Evolutionary conservation across 2,888 invertebrate genomes (phyloP).

Genomic region (Nebria salina): DNA sequence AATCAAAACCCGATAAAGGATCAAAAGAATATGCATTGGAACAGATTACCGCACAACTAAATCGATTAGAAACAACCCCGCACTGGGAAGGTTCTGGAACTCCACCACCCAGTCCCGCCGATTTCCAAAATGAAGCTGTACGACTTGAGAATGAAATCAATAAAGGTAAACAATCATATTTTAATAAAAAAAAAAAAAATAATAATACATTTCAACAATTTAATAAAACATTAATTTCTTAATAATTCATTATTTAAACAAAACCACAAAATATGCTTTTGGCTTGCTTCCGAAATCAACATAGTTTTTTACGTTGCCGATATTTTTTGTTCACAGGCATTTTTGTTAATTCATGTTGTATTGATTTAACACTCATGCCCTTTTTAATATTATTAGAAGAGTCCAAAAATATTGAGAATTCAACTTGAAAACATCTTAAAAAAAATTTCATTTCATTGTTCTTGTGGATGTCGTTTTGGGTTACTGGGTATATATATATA

Average conservation of each 20-base stretch:
- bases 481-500: constrained; percentile 31
- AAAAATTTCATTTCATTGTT: constrained; percentile 30
- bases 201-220: constrained; percentile 24
- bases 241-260: not conserved
- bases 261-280: constrained; percentile 4
- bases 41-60: constrained; percentile 58
- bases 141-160: constrained; percentile 23
- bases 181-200: constrained; percentile 6
- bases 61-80: constrained; percentile 55
- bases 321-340: constrained; percentile 31
- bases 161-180: constrained; percentile 25
- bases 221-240: not conserved
- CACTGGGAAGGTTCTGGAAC: constrained; percentile 53
- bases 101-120: constrained; percentile 61
- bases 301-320: constrained; percentile 29
- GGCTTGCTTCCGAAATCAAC: constrained; percentile 28
- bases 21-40: constrained; percentile 54
- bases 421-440: constrained; percentile 2
- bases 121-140: constrained; percentile 51
- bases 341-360: constrained; percentile 41
- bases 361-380: constrained; percentile 55
- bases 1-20: constrained; percentile 43
- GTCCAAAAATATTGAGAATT: not conserved
- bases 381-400: constrained; percentile 54
- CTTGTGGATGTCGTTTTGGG: constrained; percentile 41